Conservation (phyloP, 2,888 invertebrate genomes). For the Sepiola atlantica region DNA sequence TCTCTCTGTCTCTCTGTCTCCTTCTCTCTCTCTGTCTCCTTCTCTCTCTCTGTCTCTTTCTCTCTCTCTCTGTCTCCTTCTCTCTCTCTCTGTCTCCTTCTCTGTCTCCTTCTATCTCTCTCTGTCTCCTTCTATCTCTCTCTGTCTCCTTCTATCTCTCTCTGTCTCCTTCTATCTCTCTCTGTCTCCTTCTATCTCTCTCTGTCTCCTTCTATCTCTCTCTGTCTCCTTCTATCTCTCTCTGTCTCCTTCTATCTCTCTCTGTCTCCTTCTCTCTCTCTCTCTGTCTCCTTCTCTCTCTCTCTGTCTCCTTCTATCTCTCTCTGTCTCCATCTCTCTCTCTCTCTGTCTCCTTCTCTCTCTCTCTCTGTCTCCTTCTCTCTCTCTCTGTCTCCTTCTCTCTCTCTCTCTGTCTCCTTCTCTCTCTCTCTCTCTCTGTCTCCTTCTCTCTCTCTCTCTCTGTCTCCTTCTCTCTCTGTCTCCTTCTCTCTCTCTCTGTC, state of each 20-base stretch:
- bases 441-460: background rate
- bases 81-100: background rate
- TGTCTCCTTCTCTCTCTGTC: too few relatives aligned
- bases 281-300: background rate
- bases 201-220: background rate
- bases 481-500: too few relatives aligned
- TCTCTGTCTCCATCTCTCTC: too few relatives aligned
- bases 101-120: background rate
- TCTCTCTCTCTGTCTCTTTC: background rate
- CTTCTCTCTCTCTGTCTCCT: too few relatives aligned
- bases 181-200: background rate
- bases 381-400: background rate
- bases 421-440: background rate
- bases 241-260: background rate
- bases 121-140: background rate
- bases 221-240: background rate
- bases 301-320: background rate
- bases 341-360: background rate
- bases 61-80: background rate
- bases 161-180: background rate
- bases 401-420: background rate
- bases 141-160: background rate
- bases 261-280: background rate
- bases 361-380: background rate
- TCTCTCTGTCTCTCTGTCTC: too few relatives aligned